Evolutionary conservation across 2,888 invertebrate genomes (phyloP), one percentile per base, ranked within the genome.

Genomic region (Mechanitis mazaeus): DNA sequence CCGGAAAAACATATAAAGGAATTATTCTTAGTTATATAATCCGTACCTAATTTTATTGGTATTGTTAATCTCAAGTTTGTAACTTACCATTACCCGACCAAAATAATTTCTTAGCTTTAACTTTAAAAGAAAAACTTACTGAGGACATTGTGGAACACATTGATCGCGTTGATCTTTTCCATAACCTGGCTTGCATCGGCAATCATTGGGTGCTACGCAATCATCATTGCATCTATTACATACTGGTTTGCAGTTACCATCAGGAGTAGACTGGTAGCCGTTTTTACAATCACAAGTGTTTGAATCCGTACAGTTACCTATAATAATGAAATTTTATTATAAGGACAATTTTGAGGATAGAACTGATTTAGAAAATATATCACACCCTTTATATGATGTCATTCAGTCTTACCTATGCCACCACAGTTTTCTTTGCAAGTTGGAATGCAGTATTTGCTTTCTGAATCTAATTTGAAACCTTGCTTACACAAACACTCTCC

Each of bases 401-500:
- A 42, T 9, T 31, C 6, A 9, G 3, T 11, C 75, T 70, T 67
- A 80, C 92, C 93, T 60, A 82, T 71, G 3, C 89, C 89, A 58
- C 93, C 93, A 61, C 90, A 90, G 56, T 81, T 80, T 3, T 81
- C 75, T 47, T 66, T 76, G 65, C 95, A 95, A 33, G 82, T 79
- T 0, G 95, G 94, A 0, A 91, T 72, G 69, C 95, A 95, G 72
- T 87, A 93, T 68, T 90, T 91, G 53, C 92, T 87, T 0, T 91
- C 87, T 0, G 84, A 78, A 67, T 93, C 93, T 60, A 92, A 74
- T 42, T 78, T 87, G 71, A 86, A 93, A 0, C 94, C 90, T 54
- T 91, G 80, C 73, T 91, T 91, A 72, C 95, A 95, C 6, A 91
- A 83, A 66, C 95, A 95, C 45, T 89, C 88, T 0, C 92, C 88